Conservation (phyloP, 2,888 invertebrate genomes). For the Eurois occulta region DNA sequence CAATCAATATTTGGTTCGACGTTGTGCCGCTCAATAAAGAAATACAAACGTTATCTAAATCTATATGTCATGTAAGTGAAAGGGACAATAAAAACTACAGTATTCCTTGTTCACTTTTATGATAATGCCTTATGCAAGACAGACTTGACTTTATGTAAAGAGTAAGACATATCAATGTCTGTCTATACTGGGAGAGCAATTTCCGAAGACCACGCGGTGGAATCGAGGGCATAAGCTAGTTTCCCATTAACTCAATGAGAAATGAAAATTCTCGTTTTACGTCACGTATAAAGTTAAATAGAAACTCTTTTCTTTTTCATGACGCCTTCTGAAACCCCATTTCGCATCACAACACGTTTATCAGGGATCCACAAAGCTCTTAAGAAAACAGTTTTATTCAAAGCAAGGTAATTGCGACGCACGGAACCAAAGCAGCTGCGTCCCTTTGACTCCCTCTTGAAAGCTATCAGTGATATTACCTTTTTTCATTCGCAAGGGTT, state of each 20-base stretch:
- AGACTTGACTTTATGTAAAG: no score
- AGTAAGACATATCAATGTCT: no score
- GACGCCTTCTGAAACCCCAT: slow-evolving; percentile 45
- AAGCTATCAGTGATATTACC: slow-evolving; percentile 74
- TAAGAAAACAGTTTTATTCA: slow-evolving; percentile 69
- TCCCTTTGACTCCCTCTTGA: slow-evolving; percentile 69
- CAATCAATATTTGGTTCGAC: no score
- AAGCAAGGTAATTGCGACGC: slow-evolving; percentile 66
- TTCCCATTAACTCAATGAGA: background rate
- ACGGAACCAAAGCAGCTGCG: slow-evolving; percentile 68
- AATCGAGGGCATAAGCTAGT: background rate
- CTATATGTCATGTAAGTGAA: no score
- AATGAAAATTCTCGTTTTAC: slow-evolving; percentile 7
- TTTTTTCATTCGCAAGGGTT: slow-evolving; percentile 71
- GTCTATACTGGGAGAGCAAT: no score
- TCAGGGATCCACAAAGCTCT: slow-evolving; percentile 65
- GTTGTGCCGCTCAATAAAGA: no score
- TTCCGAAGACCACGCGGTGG: no score
- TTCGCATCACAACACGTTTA: slow-evolving; percentile 62
- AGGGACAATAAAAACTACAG: no score
- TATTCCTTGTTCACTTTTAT: no score
- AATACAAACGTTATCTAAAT: no score
- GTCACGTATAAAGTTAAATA: slow-evolving; percentile 23
- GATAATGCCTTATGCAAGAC: no score
- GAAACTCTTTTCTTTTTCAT: slow-evolving; percentile 42